Conservation (phyloP, 1,140 invertebrate species). For the Drosophila lini region DNA sequence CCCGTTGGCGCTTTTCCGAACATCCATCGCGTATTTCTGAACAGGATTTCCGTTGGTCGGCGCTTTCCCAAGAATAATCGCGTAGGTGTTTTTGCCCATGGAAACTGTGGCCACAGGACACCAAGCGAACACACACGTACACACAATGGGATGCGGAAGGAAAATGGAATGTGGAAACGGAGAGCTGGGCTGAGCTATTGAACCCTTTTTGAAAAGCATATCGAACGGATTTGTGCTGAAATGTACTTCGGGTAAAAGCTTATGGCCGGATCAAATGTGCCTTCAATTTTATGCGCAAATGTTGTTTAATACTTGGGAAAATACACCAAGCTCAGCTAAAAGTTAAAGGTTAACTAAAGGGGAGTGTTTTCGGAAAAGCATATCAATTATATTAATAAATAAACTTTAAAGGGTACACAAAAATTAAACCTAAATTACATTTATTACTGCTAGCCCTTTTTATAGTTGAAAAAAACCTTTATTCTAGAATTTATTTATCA, state of each 20-base stretch:
- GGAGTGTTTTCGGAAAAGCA: background rate
- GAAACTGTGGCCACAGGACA: constrained; percentile 25
- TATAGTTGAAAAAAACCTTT: background rate
- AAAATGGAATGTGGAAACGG: background rate
- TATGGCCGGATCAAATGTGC: constrained; percentile 46
- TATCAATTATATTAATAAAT: background rate
- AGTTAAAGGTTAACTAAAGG: background rate
- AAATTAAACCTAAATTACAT: background rate
- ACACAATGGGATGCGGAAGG: background rate
- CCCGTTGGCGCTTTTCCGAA: constrained; percentile 40
- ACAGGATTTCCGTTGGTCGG: constrained; percentile 23
- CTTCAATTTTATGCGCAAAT: constrained; percentile 56
- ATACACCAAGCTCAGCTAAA: constrained; percentile 20
- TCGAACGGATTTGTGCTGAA: constrained; percentile 42
- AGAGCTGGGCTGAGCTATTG: constrained; percentile 27
- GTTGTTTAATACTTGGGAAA: constrained; percentile 56
- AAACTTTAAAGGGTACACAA: background rate
- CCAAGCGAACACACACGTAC: background rate
- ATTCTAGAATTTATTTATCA: background rate
- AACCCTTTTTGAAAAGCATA: constrained; percentile 45
- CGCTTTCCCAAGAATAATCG: constrained; percentile 30
- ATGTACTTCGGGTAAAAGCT: constrained; percentile 53
- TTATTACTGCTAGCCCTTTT: background rate
- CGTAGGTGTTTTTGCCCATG: constrained; percentile 17
- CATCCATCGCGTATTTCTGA: constrained; percentile 22